Evolutionary conservation across 1,140 invertebrate genomes (phyloP), one percentile per base, ranked within the genome.

Genomic region (Pectinophora gossypiella): DNA sequence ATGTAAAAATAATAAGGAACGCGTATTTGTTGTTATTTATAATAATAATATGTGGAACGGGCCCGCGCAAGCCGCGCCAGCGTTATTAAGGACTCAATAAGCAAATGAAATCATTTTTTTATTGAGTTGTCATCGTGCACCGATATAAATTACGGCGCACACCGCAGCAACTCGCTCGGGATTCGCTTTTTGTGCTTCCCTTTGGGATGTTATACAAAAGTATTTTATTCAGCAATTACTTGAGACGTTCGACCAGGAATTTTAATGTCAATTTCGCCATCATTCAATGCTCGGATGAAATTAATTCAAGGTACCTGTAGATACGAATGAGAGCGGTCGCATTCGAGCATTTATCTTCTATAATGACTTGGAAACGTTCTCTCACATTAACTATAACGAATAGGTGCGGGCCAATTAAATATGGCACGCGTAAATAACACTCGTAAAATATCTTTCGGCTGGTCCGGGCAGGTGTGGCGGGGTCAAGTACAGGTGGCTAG

Each of bases 41-140:
- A 75, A 78, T 68, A 70, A 80, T 71, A 72, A 71, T 70, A 72
- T 74, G 70, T 74, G 73, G 67, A 78, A 74, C 72, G 61, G 58
- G 51, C 65, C 49, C 57, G 61, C 57, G 50, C 47, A 66, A 58
- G 63, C 65, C 54, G 57, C 54, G 61, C 68, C 68, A 69, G 72
- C 79, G 72, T 81, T 86, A 83, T 86, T 85, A 84, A 87, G 73
- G 76, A 68, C 81, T 85, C 78, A 85, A 87, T 87, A 87, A 87
- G 80, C 80, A 87, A 87, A 87, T 87, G 84, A 78, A 84, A 84
- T 83, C 74, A 85, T 84, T 87, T 87, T 81, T 84, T 87, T 87
- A 87, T 87, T 85, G 78, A 85, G 75, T 78, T 82, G 80, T 87
- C 81, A 84, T 81, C 83, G 68, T 71, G 67, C 65, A 64, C 69